These are phyloP conservation scores for Bombus sylvicola DNA, from an alignment of 1,140 invertebrate genomes.

Conservation along the genomic window DNA sequence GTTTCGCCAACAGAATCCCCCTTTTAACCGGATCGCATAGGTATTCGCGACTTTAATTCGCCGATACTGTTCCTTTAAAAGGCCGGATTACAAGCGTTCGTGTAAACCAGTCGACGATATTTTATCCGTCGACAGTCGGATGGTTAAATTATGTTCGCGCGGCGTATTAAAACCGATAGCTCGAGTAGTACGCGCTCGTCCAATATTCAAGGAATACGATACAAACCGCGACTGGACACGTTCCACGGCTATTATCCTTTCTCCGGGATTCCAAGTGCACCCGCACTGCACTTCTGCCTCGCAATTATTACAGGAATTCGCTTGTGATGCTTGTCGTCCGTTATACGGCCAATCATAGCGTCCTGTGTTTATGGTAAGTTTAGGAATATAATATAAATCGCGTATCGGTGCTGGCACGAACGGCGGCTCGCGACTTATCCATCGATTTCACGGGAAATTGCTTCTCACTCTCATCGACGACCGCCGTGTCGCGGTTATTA, in stretches of 20 bases:
- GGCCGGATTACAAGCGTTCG: slow-evolving; percentile 24
- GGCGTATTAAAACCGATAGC: slow-evolving; percentile 60
- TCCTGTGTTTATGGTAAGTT: not conserved
- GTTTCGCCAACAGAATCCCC: not conserved
- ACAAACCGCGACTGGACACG: slow-evolving; percentile 30
- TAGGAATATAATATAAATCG: not conserved
- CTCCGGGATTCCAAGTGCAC: slow-evolving; percentile 39
- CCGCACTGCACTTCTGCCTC: slow-evolving; percentile 9
- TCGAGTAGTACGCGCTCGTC: not conserved
- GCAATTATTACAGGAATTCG: slow-evolving; percentile 52
- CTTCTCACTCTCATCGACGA: not conserved
- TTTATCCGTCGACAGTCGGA: slow-evolving; percentile 33
- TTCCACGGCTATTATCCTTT: slow-evolving; percentile 59
- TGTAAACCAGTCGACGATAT: slow-evolving; percentile 23
- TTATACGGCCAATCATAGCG: slow-evolving; percentile 6
- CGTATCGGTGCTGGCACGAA: not conserved
- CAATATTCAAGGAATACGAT: slow-evolving; percentile 23
- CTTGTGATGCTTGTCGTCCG: not conserved
- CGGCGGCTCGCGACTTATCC: not conserved
- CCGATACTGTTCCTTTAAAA: slow-evolving; percentile 4
- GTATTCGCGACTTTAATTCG: slow-evolving; percentile 37
- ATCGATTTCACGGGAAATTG: not conserved
- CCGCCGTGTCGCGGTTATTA: not conserved
- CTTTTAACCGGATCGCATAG: not conserved
- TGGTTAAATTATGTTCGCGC: slow-evolving; percentile 46